phyloP scores from a whole-genome alignment of 2,113 vertebrate species.

The Probosciger aterrimus region DNA sequence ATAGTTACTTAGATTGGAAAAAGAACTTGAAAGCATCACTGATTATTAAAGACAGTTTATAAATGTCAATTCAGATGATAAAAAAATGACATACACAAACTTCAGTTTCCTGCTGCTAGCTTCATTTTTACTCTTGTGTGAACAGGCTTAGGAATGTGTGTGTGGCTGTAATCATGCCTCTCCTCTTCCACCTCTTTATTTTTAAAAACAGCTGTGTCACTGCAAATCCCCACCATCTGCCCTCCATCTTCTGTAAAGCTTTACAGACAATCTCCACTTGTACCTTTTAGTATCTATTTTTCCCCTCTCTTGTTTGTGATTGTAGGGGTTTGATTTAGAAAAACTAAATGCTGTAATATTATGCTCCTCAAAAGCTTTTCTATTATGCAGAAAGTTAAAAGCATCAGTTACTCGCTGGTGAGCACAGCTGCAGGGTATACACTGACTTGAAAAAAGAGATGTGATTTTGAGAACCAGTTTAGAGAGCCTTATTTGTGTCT shows the following conservation, averaged over 20 bases:
- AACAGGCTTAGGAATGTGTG: neutral
- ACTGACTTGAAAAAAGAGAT: neutral
- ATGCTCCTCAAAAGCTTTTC: constrained; percentile 4
- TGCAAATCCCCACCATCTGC: constrained; percentile 59
- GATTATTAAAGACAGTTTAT: neutral
- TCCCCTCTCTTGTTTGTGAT: neutral
- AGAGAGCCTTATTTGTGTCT: constrained; percentile 36
- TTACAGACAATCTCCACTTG: constrained; percentile 22
- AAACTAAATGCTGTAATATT: neutral
- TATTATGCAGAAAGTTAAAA: constrained; percentile 38
- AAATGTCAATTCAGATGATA: neutral
- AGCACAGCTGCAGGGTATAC: constrained; percentile 25
- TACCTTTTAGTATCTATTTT: constrained; percentile 1
- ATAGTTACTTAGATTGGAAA: neutral
- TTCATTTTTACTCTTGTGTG: neutral
- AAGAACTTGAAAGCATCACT: neutral
- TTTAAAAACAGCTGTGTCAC: constrained; percentile 67
- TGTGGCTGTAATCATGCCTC: constrained; percentile 5
- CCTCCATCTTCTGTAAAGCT: constrained; percentile 5
- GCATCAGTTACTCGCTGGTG: constrained; percentile 5
- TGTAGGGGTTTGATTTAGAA: neutral
- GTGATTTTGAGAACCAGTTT: constrained; percentile 5
- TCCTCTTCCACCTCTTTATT: constrained; percentile 61
- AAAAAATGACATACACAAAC: neutral
- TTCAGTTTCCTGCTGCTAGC: neutral